Base-by-base conservation (phyloP, 1,140 invertebrate species). In the Dendroctonus valens region DNA sequence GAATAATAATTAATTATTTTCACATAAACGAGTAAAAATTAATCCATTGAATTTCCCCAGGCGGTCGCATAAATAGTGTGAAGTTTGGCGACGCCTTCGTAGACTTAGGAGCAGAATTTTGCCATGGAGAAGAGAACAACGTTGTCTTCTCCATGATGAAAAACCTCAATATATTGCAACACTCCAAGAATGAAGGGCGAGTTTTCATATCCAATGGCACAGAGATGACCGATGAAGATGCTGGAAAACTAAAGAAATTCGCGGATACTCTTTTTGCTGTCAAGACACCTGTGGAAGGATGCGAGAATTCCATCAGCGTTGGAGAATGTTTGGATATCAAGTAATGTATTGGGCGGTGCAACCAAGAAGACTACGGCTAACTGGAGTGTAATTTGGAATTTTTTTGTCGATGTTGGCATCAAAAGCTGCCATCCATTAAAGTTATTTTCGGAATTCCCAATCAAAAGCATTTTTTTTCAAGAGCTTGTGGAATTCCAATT, bases 31-130 rank as follows among this genome's bases (percentile, higher is more conserved):
- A 26, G 26, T 26, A 26, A 26, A 26, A 26, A 26, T 26, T 26
- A 26, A 26, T 26, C 26, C 1, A 26, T 26, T 26, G 26, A 26
- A 1, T 26, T 46, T 54, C 5, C 37, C 12, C 52, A 67, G 83
- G 90, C 57, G 90, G 90, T 8, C 81, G 88, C 39, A 81, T 90
- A 6, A 65, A 82, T 44, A 87, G 85, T 0, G 78, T 82, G 1
- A 71, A 81, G n/a, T 87, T 86, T 72, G 84, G 81, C 4, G 82
- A 85, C 3, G 81, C 81, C 59, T 77, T 82, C 38, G 78, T 93
- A 5, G 93, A 96, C 75, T 66, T 94, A 14, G 92, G 93, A 5
- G 92, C 90, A 26, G 90, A 94, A 83, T 60, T 65, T 55, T 86
- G 93, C 70, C 92, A 94, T 72, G 92, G 92, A 9, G 85, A 93